These are phyloP conservation scores for Tychaedon coryphoeus DNA, from an alignment of 2,113 vertebrate genomes.

Conservation along the genomic window DNA sequence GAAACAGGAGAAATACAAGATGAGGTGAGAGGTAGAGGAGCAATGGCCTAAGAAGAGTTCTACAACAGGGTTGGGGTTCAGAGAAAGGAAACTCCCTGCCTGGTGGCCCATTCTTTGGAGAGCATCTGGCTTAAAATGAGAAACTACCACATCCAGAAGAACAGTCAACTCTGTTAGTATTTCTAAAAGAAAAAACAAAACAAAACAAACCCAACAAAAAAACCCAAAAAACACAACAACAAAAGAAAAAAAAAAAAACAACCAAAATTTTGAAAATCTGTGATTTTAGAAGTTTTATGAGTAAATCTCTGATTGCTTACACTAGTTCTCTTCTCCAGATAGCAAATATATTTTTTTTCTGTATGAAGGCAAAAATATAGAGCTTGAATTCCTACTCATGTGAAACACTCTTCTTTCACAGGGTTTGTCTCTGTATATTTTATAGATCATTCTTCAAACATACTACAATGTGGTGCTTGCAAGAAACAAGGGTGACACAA, in stretches of 20 bases:
- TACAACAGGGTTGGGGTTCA: background rate
- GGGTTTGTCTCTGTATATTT: background rate
- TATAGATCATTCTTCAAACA: background rate
- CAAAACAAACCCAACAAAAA: no score
- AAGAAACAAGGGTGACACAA: background rate
- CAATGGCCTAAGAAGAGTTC: background rate
- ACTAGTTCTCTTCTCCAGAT: background rate
- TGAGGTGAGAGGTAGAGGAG: background rate
- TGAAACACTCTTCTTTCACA: background rate
- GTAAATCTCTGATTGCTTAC: background rate
- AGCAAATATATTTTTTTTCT: rapidly evolving
- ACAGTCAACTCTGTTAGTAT: background rate
- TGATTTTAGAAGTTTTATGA: background rate
- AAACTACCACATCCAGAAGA: background rate
- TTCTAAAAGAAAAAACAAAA: background rate
- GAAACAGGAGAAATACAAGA: background rate
- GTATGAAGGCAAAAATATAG: background rate
- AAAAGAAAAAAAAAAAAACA: no score
- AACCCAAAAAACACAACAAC: no score
- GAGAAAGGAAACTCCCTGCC: background rate
- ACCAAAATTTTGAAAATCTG: background rate
- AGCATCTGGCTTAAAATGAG: background rate
- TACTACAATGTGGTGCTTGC: background rate
- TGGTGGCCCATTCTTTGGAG: background rate
- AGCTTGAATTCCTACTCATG: background rate